Evolutionary conservation across 2,888 invertebrate species (phyloP).

Genomic region (Lottia gigantea): DNA sequence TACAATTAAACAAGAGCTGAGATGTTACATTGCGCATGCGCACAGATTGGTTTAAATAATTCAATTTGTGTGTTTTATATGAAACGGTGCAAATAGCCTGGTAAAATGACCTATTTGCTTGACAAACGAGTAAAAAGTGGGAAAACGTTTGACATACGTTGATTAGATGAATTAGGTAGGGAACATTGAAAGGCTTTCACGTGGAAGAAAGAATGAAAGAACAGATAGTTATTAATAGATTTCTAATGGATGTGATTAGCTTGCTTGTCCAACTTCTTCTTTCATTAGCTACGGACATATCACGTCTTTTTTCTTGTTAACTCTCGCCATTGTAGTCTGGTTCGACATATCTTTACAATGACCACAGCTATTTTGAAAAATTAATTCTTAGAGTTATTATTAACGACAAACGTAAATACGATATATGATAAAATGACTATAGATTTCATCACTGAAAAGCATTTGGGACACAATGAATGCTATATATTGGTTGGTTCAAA

Average conservation of each 20-base stretch:
- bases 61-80: conserved; percentile 25
- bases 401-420: too few species aligned
- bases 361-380: too few species aligned
- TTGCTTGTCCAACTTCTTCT: neutral
- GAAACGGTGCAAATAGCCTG: conserved; percentile 27
- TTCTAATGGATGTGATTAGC: conserved; percentile 7
- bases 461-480: too few species aligned
- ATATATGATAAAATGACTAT: too few species aligned
- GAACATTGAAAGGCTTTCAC: conserved; percentile 33
- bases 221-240: neutral
- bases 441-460: too few species aligned
- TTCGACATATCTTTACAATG: neutral
- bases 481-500: too few species aligned
- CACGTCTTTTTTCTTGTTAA: neutral
- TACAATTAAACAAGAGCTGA: too few species aligned
- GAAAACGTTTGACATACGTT: conserved; percentile 36
- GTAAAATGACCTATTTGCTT: conserved; percentile 19
- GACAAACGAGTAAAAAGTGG: conserved; percentile 17
- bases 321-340: neutral
- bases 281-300: neutral
- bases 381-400: too few species aligned
- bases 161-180: conserved; percentile 33
- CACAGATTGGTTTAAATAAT: conserved; percentile 12
- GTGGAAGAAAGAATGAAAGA: neutral
- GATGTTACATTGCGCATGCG: neutral